Conservation (phyloP, 2,113 vertebrate genomes). For the Martes martes region DNA sequence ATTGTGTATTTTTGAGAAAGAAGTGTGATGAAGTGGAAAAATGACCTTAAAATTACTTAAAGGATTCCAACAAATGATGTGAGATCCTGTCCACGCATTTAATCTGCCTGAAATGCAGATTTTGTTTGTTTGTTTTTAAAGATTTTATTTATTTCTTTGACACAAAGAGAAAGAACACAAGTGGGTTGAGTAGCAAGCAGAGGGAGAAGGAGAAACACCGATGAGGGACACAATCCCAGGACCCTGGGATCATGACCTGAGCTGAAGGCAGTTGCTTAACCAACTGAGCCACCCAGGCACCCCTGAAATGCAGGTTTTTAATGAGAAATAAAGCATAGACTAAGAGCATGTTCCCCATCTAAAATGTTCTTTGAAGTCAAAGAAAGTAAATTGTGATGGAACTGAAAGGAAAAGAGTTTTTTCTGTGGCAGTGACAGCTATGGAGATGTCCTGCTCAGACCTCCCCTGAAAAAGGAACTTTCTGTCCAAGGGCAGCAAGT, state of each 20-base stretch:
- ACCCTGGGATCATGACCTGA: too few relatives aligned
- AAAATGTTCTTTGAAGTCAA: background rate
- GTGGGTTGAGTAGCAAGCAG: too few relatives aligned
- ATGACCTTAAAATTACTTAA: background rate
- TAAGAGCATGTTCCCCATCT: background rate
- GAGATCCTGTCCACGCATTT: background rate
- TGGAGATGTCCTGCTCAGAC: background rate
- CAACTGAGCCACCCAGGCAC: too few relatives aligned
- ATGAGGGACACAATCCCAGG: too few relatives aligned
- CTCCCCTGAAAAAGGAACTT: background rate
- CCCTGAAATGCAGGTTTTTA: background rate
- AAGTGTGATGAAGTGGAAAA: background rate
- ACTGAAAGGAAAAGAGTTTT: too few relatives aligned
- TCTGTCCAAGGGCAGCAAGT: background rate
- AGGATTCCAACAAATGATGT: background rate
- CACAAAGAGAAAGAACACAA: too few relatives aligned
- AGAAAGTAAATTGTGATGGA: background rate
- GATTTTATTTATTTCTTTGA: too few relatives aligned
- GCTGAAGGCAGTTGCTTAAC: too few relatives aligned
- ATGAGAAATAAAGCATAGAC: background rate
- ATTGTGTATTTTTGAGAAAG: background rate
- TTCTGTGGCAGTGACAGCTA: too few relatives aligned
- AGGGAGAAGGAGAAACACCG: too few relatives aligned
- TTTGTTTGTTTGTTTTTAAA: background rate
- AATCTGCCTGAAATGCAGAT: background rate